These are phyloP conservation scores for Clinocottus analis DNA, from an alignment of 2,113 vertebrate genomes.

Conservation along the genomic window DNA sequence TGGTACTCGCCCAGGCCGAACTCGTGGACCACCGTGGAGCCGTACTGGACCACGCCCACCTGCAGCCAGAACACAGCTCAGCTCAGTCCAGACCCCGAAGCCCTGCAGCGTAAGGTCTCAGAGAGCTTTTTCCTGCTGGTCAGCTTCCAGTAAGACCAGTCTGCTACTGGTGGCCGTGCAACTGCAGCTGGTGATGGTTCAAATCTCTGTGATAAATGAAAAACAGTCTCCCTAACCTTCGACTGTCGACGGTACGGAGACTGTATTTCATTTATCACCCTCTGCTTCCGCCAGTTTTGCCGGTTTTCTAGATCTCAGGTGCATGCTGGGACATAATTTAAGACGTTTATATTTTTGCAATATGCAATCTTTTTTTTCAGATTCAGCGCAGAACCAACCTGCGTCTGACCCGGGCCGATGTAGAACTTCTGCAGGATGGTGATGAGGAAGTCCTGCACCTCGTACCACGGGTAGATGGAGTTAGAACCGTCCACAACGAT, in stretches of 20 bases:
- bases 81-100: neutral
- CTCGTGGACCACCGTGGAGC: conserved; percentile 93
- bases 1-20: conserved; percentile 91
- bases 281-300: too few species aligned
- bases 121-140: neutral
- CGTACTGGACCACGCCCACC: conserved; percentile 96
- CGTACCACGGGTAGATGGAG: conserved; percentile 98
- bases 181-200: neutral
- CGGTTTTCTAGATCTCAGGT: too few species aligned
- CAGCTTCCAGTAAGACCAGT: neutral
- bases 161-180: neutral
- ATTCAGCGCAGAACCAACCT: conserved; percentile 80
- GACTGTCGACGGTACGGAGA: too few species aligned
- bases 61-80: conserved; percentile 59
- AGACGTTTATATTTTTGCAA: neutral
- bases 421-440: conserved; percentile 96
- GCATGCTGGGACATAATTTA: neutral
- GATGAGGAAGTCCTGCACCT: conserved; percentile 97
- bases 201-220: too few species aligned
- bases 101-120: neutral
- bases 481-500: conserved; percentile 98
- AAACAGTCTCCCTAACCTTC: too few species aligned
- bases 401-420: conserved; percentile 96
- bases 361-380: neutral
- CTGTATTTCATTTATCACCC: too few species aligned